phyloP scores from a whole-genome alignment of 2,888 invertebrate species.

The Merodon equestris region DNA sequence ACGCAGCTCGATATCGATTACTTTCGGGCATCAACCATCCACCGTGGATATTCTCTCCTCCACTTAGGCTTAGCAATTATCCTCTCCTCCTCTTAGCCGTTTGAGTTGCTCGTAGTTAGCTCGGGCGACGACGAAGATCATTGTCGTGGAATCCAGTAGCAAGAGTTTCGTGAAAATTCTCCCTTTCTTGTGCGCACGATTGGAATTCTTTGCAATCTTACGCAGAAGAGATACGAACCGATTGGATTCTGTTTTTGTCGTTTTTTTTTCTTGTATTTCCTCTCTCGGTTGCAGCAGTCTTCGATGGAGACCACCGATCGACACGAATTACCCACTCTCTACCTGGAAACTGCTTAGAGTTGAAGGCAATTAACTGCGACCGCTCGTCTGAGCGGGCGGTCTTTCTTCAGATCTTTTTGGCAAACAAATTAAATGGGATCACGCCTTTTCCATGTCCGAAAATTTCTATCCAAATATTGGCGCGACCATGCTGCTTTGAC shows the following conservation, averaged over 20 bases:
- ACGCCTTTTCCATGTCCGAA: slow-evolving; percentile 58
- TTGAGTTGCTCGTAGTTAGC: slow-evolving; percentile 6
- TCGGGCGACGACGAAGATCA: slow-evolving; percentile 53
- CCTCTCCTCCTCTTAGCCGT: slow-evolving; percentile 25
- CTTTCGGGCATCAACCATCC: slow-evolving; percentile 17
- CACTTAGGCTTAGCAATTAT: slow-evolving; percentile 53
- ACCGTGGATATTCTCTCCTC: background rate
- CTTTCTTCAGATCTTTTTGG: slow-evolving; percentile 58
- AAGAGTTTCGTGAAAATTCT: slow-evolving; percentile 63
- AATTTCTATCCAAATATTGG: slow-evolving; percentile 47
- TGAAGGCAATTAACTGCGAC: slow-evolving; percentile 46
- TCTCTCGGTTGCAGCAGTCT: background rate
- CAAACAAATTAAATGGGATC: slow-evolving; percentile 62
- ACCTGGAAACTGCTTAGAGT: slow-evolving; percentile 46
- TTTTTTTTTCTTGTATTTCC: too few species aligned
- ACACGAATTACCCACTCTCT: slow-evolving; percentile 41
- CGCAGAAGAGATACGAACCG: slow-evolving; percentile 44
- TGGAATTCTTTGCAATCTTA: slow-evolving; percentile 61
- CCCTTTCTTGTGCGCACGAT: slow-evolving; percentile 50
- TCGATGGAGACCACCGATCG: slow-evolving; percentile 55
- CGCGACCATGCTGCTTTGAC: slow-evolving; percentile 10
- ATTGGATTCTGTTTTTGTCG: slow-evolving; percentile 40
- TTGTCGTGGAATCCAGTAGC: slow-evolving; percentile 65
- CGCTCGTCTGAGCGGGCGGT: slow-evolving; percentile 48
- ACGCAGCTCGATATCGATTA: slow-evolving; percentile 46